Evolutionary conservation across 1,140 invertebrate species (phyloP).

Genomic region (Diplogasteroides magnus): DNA sequence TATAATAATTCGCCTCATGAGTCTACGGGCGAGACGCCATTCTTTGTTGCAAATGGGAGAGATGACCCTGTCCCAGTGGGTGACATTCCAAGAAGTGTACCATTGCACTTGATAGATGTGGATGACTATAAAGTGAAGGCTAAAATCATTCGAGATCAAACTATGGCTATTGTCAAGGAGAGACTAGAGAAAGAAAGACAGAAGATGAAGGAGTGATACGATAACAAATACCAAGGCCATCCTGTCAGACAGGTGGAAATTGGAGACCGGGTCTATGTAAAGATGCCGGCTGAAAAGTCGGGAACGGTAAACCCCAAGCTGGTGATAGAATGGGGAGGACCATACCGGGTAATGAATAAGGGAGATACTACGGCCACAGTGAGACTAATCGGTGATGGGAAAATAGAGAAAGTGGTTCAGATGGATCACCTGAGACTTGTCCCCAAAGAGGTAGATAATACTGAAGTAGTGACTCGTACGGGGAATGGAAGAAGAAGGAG

Average conservation of each 20-base stretch:
- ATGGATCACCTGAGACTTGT: background rate
- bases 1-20: background rate
- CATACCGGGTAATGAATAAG: background rate
- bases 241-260: background rate
- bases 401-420: background rate
- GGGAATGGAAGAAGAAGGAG: background rate
- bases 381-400: background rate
- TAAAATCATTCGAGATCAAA: background rate
- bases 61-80: background rate
- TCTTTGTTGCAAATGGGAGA: background rate
- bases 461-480: background rate
- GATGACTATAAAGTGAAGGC: background rate
- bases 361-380: background rate
- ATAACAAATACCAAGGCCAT: background rate
- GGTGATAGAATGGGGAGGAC: background rate
- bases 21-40: background rate
- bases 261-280: background rate
- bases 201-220: background rate
- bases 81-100: background rate
- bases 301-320: background rate
- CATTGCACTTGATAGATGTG: background rate
- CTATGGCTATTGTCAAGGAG: background rate
- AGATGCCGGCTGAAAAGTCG: too few relatives aligned
- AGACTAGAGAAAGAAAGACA: background rate
- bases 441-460: background rate